These are phyloP conservation scores for Heteromurus nitidus DNA, from an alignment of 2,888 invertebrate species.

Conservation along the genomic window DNA sequence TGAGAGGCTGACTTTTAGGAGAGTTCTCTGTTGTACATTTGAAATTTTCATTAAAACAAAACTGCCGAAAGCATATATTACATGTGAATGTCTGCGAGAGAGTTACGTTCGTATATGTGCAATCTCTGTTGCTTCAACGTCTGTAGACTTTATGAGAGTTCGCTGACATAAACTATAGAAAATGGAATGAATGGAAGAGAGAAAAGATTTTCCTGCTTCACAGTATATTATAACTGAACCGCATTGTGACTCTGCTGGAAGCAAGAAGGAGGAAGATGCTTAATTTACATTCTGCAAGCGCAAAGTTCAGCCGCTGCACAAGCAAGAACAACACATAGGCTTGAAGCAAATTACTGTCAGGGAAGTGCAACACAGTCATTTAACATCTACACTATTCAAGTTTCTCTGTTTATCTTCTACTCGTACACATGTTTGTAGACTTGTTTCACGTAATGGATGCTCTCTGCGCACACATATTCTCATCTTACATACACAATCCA, in stretches of 20 bases:
- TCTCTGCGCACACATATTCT: background rate
- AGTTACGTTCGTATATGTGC: background rate
- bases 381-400: slow-evolving; percentile 7
- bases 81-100: background rate
- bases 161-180: background rate
- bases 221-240: background rate
- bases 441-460: background rate
- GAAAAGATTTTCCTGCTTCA: background rate
- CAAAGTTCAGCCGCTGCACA: slow-evolving; percentile 23
- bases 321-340: slow-evolving; percentile 13
- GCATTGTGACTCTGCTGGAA: slow-evolving; percentile 30
- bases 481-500: no score
- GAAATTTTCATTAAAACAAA: no score
- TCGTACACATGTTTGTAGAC: slow-evolving; percentile 3
- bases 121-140: background rate
- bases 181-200: background rate
- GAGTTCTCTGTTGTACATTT: background rate
- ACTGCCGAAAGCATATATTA: no score
- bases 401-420: slow-evolving; percentile 6
- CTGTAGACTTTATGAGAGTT: background rate
- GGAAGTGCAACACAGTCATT: slow-evolving; percentile 31
- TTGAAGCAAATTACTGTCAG: slow-evolving; percentile 38
- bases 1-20: background rate
- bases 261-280: slow-evolving; percentile 29
- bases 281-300: slow-evolving; percentile 31